Conservation (phyloP, 1,140 invertebrate genomes). For the Scaptomyza pallida region DNA sequence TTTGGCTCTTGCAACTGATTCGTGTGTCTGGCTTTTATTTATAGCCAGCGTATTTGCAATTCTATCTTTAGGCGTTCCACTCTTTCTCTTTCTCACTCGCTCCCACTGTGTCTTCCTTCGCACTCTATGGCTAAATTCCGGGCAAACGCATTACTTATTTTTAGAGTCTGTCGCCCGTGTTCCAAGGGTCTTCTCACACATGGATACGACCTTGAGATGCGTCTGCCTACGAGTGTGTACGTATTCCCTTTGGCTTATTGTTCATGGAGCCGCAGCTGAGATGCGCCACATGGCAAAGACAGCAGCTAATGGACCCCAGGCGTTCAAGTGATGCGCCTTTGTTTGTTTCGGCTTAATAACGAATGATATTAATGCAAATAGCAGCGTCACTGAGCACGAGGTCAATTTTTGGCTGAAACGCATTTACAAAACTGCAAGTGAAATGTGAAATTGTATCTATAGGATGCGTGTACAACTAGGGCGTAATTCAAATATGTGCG, state of each 20-base stretch:
- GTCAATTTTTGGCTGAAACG: background rate
- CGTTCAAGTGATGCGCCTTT: slow-evolving; percentile 12
- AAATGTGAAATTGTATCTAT: slow-evolving; percentile 22
- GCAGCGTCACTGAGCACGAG: background rate
- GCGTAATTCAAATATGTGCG: slow-evolving; percentile 47
- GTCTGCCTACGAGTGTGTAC: background rate
- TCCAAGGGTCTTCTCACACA: slow-evolving; percentile 35
- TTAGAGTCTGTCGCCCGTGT: slow-evolving; percentile 19
- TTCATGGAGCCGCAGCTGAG: slow-evolving; percentile 7
- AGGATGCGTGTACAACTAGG: slow-evolving; percentile 31
- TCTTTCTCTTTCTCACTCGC: too few species aligned
- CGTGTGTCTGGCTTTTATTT: slow-evolving; percentile 36
- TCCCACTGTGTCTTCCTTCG: too few species aligned
- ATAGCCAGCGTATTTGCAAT: slow-evolving; percentile 32
- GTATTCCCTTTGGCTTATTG: slow-evolving; percentile 21
- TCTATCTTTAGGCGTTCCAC: slow-evolving; percentile 40
- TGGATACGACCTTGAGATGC: slow-evolving; percentile 39
- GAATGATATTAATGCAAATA: too few species aligned
- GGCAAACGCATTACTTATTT: slow-evolving; percentile 40
- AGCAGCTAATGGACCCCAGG: slow-evolving; percentile 23
- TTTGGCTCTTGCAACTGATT: slow-evolving; percentile 1
- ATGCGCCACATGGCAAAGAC: slow-evolving; percentile 23
- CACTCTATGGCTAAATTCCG: slow-evolving; percentile 27
- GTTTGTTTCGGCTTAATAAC: slow-evolving; percentile 1
- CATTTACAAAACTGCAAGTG: slow-evolving; percentile 3